These are phyloP conservation scores for Trissolcus japonicus DNA, from an alignment of 2,888 invertebrate genomes.

Conservation along the genomic window DNA sequence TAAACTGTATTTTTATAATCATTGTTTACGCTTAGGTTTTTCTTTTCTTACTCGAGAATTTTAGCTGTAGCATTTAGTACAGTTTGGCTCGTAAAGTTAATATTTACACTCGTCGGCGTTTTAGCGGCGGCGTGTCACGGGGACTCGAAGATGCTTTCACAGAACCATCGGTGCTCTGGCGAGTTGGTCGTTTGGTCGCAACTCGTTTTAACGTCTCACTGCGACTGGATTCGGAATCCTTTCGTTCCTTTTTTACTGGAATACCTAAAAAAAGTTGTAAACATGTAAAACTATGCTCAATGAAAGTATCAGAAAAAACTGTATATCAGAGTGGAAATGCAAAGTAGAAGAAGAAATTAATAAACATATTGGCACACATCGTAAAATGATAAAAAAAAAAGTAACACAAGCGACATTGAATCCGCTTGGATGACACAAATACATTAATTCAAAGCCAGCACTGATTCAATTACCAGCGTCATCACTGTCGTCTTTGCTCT, in stretches of 20 bases:
- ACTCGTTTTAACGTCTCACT: conserved; percentile 69
- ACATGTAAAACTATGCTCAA: too few relatives aligned
- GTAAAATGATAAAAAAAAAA: too few relatives aligned
- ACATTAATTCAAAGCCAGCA: conserved; percentile 5
- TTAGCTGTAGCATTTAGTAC: background rate
- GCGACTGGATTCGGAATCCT: conserved; percentile 72
- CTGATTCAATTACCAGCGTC: conserved; percentile 64
- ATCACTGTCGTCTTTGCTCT: conserved; percentile 73
- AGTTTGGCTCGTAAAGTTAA: conserved; percentile 21
- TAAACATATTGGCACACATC: too few relatives aligned
- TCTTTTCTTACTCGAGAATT: too few relatives aligned
- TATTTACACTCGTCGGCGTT: conserved; percentile 69
- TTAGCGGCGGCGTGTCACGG: conserved; percentile 73
- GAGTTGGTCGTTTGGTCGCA: conserved; percentile 72
- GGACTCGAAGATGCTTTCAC: conserved; percentile 73
- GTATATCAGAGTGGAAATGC: too few relatives aligned
- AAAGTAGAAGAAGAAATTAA: too few relatives aligned
- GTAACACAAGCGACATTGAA: background rate
- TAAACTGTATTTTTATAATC: conserved; percentile 10
- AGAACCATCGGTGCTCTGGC: conserved; percentile 72
- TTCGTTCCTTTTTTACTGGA: conserved; percentile 71
- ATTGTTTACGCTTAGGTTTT: conserved; percentile 14
- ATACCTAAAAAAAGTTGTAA: conserved; percentile 45
- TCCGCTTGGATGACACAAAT: background rate
- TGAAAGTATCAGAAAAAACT: too few relatives aligned